Percentiles rank a stretch among this genome's conserved stretches.
Evolutionary conservation across 2,113 vertebrate genomes (phyloP).

Genomic region (Rhineura floridana): DNA sequence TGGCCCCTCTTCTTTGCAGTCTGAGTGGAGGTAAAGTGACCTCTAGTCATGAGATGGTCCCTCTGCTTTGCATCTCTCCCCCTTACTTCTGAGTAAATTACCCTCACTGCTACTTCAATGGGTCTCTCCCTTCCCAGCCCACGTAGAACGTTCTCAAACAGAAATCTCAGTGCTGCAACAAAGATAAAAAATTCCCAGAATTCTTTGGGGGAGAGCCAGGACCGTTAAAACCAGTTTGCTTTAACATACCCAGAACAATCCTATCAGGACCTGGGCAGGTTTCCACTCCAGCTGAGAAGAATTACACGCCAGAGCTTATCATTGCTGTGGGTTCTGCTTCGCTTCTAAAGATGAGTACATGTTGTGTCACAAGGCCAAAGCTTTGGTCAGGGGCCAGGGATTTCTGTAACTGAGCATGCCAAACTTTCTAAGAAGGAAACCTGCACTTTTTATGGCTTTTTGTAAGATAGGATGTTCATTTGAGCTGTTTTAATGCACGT

Average conservation of each 20-base stretch:
- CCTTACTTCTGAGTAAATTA: not conserved
- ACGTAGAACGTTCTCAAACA: not conserved
- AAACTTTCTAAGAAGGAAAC: conserved; percentile 10
- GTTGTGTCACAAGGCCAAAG: not conserved
- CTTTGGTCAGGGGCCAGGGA: conserved; percentile 7
- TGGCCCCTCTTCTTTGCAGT: not conserved
- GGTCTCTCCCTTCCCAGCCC: too few relatives aligned
- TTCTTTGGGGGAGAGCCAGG: not conserved
- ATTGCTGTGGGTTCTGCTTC: not conserved
- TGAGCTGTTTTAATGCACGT: not conserved
- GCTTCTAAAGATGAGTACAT: conserved; percentile 7
- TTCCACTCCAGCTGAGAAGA: conserved; percentile 3
- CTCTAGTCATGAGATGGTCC: not conserved
- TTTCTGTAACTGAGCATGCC: conserved; percentile 3
- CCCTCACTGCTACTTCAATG: not conserved
- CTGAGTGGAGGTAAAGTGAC: not conserved
- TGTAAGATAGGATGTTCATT: conserved; percentile 9
- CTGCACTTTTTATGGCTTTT: not conserved
- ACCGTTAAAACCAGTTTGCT: not conserved
- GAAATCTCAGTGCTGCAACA: not conserved
- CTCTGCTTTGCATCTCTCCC: not conserved
- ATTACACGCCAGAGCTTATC: not conserved
- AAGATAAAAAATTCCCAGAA: not conserved
- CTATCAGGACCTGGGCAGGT: conserved; percentile 1
- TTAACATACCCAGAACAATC: not conserved